Evolutionary conservation across 92 coral and sea anemone genomes (phyloP).

Genomic region (Pocillopora meandrina): DNA sequence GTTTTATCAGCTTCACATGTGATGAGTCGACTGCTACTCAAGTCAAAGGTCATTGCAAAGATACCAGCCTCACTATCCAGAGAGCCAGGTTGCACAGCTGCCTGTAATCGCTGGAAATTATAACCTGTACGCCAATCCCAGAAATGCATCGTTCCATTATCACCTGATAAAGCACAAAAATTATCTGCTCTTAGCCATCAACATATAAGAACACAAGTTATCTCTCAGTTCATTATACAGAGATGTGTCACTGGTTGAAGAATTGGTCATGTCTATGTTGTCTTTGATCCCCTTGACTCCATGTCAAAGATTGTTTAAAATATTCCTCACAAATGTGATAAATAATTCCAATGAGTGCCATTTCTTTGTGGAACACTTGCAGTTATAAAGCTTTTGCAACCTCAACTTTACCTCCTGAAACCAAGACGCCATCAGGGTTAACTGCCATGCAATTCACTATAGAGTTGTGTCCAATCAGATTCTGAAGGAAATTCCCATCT

Average conservation of each 20-base stretch:
- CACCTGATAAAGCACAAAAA: slow-evolving; percentile 59
- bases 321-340: too few species aligned
- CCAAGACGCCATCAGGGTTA: slow-evolving; percentile 96
- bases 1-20: slow-evolving; percentile 99
- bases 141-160: slow-evolving; percentile 97
- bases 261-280: too few species aligned
- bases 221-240: too few species aligned
- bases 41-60: slow-evolving; percentile 94
- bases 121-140: slow-evolving; percentile 99
- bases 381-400: too few species aligned
- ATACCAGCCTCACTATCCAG: slow-evolving; percentile 98
- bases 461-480: slow-evolving; percentile 93
- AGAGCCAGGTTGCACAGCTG: slow-evolving; percentile 94
- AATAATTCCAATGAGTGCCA: too few species aligned
- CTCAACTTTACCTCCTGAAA: slow-evolving; percentile 88
- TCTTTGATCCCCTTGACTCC: too few species aligned
- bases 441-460: slow-evolving; percentile 95
- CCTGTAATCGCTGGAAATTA: slow-evolving; percentile 96
- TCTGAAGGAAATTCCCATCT: slow-evolving; percentile 97
- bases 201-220: not conserved
- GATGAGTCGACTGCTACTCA: slow-evolving; percentile 92
- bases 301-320: too few species aligned
- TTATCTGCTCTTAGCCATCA: not conserved
- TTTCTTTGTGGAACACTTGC: too few species aligned
- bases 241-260: too few species aligned